A percentile compares a stretch with the other conserved stretches of the same genome.
These are phyloP conservation scores for Sturnus vulgaris DNA, from an alignment of 2,113 vertebrate species.

Conservation along the genomic window DNA sequence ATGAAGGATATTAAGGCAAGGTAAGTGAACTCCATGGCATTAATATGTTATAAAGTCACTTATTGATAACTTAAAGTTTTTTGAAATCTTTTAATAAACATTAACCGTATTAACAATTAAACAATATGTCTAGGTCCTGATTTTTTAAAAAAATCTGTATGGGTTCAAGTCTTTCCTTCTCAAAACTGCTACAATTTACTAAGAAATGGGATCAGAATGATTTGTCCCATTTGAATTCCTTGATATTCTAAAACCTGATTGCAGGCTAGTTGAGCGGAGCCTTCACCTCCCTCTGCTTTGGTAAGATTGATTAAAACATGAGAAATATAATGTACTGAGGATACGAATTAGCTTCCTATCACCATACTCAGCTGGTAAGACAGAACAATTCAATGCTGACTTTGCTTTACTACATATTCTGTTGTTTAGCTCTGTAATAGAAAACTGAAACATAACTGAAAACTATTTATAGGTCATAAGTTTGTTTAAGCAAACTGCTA, in stretches of 20 bases:
- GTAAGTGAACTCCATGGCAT: constrained; percentile 64
- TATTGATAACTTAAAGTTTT: not conserved
- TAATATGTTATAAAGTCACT: not conserved
- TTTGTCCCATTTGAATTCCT: not conserved
- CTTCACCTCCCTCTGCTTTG: not conserved
- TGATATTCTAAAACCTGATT: not conserved
- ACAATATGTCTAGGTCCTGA: not conserved
- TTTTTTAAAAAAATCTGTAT: not conserved
- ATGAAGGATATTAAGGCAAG: constrained; percentile 85
- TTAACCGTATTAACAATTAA: not conserved
- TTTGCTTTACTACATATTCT: not conserved
- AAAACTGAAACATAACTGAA: not conserved
- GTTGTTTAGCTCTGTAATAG: not conserved
- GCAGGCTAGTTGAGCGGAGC: not conserved
- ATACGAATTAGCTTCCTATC: not conserved
- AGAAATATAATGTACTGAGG: not conserved
- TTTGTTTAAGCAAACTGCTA: not conserved
- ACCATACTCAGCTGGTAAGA: not conserved
- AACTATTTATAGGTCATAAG: not conserved
- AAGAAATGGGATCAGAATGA: not conserved
- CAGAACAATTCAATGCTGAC: not conserved
- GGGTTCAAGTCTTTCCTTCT: not conserved
- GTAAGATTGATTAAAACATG: not conserved
- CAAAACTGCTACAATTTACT: not conserved
- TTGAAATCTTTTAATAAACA: not conserved